A percentile compares a stretch with the other conserved stretches of the same genome.
Conservation (phyloP, 2,888 invertebrate species). For the Lasioglossum pauxillum region DNA sequence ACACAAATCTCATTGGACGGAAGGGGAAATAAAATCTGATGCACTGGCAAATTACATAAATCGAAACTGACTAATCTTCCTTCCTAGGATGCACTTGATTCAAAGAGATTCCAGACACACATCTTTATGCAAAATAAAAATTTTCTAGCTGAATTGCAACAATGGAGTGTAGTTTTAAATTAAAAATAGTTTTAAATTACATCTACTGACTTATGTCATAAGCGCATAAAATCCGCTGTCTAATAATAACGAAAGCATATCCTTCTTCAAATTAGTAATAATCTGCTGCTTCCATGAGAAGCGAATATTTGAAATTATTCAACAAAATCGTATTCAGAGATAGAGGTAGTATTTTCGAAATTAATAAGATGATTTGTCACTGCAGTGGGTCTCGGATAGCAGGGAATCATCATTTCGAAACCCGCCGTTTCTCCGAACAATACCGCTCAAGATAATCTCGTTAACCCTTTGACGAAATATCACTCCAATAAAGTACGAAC, state of each 20-base stretch:
- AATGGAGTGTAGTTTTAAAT: too few relatives aligned
- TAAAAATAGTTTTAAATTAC: too few relatives aligned
- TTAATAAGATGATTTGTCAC: neutral
- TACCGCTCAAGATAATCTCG: slow-evolving; percentile 9
- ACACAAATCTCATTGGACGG: slow-evolving; percentile 6
- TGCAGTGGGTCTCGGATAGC: neutral
- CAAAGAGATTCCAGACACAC: neutral
- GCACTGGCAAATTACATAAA: neutral
- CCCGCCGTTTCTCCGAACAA: neutral
- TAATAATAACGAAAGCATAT: too few relatives aligned
- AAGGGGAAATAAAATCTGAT: neutral
- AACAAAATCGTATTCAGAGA: too few relatives aligned
- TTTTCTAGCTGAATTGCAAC: too few relatives aligned
- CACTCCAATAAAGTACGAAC: slow-evolving; percentile 21
- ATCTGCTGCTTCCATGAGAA: too few relatives aligned
- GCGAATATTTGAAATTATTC: too few relatives aligned
- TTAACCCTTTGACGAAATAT: slow-evolving; percentile 26
- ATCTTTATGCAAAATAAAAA: too few relatives aligned
- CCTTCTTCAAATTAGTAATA: too few relatives aligned
- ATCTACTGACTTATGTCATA: too few relatives aligned
- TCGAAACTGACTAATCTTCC: neutral
- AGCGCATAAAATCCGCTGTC: too few relatives aligned
- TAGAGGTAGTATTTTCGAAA: neutral
- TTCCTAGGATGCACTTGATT: neutral
- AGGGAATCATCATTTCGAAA: slow-evolving; percentile 2